Evolutionary conservation across 2,797 vertebrate species (phyloP), one percentile per base, ranked within the genome.

Genomic region (Lemur catta): DNA sequence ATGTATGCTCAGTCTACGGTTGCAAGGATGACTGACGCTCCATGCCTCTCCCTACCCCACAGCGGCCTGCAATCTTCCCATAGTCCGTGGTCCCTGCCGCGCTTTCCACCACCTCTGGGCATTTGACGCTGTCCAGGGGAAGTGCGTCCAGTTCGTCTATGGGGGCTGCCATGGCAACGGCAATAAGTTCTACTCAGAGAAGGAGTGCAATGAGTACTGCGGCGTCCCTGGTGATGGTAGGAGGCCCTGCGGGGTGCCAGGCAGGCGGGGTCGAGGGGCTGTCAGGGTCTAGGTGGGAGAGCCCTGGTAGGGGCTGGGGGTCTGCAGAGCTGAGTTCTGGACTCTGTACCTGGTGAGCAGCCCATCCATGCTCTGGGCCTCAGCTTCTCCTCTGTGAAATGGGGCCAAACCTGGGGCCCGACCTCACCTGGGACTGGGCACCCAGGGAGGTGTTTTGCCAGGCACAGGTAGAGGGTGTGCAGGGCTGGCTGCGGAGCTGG

Each of bases 201-300:
- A 99, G 11, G 99, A 99, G 97, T 99, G 99, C 97, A 99, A 99
- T 72, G 99, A 99, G 98, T 99, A 99, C 98, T 99, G 99, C 0
- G 99, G 99, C 0, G 98, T 97, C 65, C 97, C 72, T 0, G 98
- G 98, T 30, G 98, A 98, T 0, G 99, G 99, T 99, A 98, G 97
- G 97, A 22, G 65, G 48, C 26, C 74, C 82, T 8, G 4, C 0
- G 4, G 48, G 41, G 18, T 2, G 43, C 24, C 9, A 0, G 50
- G 59, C 17, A 57, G 82, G 79, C 43, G 43, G 43, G 43, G 15
- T 38, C 0, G 2, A 1, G 61, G 63, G 46, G 38, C n/a, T 48
- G 0, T 5, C 24, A 22, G 76, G 78, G 13, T 15, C 30, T 14
- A 15, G 43, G 38, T 1, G 1, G 28, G 75, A n/a, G 38, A 61